These are phyloP conservation scores for Galendromus occidentalis DNA, from an alignment of 1,140 invertebrate genomes.

Conservation along the genomic window DNA sequence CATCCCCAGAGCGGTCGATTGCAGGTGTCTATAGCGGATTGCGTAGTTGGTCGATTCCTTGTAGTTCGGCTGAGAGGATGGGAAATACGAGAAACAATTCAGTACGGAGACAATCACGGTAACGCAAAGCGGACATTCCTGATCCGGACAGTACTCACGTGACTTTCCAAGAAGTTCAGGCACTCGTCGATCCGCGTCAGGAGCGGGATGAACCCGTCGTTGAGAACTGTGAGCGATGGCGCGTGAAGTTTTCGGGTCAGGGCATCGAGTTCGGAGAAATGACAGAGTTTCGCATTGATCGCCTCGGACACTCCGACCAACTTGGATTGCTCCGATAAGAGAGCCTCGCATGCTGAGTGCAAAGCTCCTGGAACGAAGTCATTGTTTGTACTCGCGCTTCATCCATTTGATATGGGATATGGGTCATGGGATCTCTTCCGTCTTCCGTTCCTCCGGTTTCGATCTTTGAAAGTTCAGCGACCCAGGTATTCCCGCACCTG, in stretches of 20 bases:
- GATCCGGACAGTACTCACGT: too few relatives aligned
- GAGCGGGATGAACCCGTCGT: constrained; percentile 56
- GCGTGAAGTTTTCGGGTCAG: constrained; percentile 46
- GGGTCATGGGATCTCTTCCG: too few relatives aligned
- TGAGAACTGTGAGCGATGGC: constrained; percentile 53
- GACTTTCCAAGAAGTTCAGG: constrained; percentile 56
- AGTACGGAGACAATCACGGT: background rate
- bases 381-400: too few relatives aligned
- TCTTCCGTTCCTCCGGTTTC: too few relatives aligned
- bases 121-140: too few relatives aligned
- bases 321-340: constrained; percentile 63
- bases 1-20: constrained; percentile 20
- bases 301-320: constrained; percentile 53
- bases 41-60: constrained; percentile 49
- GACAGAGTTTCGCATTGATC: constrained; percentile 54
- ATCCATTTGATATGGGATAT: too few relatives aligned
- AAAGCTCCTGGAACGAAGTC: constrained; percentile 33
- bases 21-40: constrained; percentile 23
- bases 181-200: constrained; percentile 67
- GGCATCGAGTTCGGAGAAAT: constrained; percentile 63
- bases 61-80: constrained; percentile 35
- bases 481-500: constrained; percentile 34
- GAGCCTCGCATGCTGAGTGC: constrained; percentile 67
- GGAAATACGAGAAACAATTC: constrained; percentile 17
- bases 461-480: too few relatives aligned